Evolutionary conservation across 2,113 vertebrate genomes (phyloP), one percentile per base, ranked within the genome.

Genomic region (Cyprinodon variegatus): DNA sequence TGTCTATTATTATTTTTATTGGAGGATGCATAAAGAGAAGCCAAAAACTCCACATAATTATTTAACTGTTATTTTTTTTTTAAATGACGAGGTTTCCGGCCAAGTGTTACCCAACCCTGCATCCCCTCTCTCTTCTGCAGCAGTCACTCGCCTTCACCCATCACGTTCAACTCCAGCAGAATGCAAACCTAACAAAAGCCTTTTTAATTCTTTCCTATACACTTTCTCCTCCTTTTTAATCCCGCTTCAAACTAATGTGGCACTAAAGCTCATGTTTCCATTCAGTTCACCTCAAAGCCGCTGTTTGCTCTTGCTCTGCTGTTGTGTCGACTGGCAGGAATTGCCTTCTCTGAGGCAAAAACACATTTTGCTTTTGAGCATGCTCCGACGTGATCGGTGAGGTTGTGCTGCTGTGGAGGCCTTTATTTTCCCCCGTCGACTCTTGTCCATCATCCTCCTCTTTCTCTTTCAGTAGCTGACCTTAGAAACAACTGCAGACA

Each of bases 121-220:
- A 68, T 77, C 41, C 76, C 62, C 62, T 17, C 40, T 85, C 66
- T 71, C 75, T 61, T 68, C 68, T 76, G 48, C 83, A 72, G 82
- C 68, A 79, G 85, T 77, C 65, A 62, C 78, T 80, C 78, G 78
- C 81, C 86, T 86, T 90, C 90, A 91, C 87, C 88, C 77, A 88
- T 88, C 91, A 91, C 65, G 38, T 81, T 82, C 64, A 4, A n/a
- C 7, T 74, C 37, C 59, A 78, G 9, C 40, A 59, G 45, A 12
- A n/a, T 5, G 53, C 78, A 53, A 72, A 53, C n/a, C 37, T 81
- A 57, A 57, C 50, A 57, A 57, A 57, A 17, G 50, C 50, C 50
- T 57, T 57, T 29, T 57, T 78, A 63, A 71, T 70, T 70, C 62
- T 65, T 41, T 53, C 59, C 65, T 70, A 22, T 72, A 72, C 20